Evolutionary conservation across 2,797 vertebrate genomes (phyloP), one percentile per base, ranked within the genome.

Genomic region (Nyctalus aviator): DNA sequence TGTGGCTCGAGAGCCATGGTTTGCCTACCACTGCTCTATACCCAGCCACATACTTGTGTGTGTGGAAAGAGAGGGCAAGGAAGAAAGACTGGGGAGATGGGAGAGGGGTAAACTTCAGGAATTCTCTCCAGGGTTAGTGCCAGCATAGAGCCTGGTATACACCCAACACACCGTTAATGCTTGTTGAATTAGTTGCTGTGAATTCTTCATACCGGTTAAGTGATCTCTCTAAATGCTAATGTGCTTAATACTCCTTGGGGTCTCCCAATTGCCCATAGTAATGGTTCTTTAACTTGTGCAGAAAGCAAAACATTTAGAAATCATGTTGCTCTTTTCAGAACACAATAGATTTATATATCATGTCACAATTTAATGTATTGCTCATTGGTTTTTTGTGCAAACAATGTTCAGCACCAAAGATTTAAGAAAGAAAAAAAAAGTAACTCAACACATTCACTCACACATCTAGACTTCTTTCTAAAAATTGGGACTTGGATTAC

Each of bases 321-420:
- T 71, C 37, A 55, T 62, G 35, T 30, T 68, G 27, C 75, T 91
- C 62, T 79, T 85, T 93, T 71, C 27, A 75, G 46, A 59, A 76
- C 15, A 84, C 62, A 71, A 69, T 76, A 92, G 64, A 25, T 66
- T 78, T 92, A 48, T 41, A 79, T 73, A 53, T 75, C 59, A 69
- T 75, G 53, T 53, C 62, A 93, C 37, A 17, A 72, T 59, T 50
- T 72, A 93, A 94, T 71, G 81, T 59, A n/a, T 41, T 73, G 82
- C 85, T 84, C 84, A 72, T 94, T 84, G 93, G 53, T 90, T 81
- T 84, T 84, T 84, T 86, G 64, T 66, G 68, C 84, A 94, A 96
- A 94, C 53, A 86, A 62, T 87, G 79, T 86, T 48, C 41, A 84
- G 81, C 66, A 87, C 41, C 30, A 57, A 76, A 84, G 68, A 94